A percentile compares a stretch with the other conserved stretches of the same genome.
These are phyloP conservation scores for Germaria angustata DNA, from an alignment of 2,888 invertebrate genomes.

Conservation along the genomic window DNA sequence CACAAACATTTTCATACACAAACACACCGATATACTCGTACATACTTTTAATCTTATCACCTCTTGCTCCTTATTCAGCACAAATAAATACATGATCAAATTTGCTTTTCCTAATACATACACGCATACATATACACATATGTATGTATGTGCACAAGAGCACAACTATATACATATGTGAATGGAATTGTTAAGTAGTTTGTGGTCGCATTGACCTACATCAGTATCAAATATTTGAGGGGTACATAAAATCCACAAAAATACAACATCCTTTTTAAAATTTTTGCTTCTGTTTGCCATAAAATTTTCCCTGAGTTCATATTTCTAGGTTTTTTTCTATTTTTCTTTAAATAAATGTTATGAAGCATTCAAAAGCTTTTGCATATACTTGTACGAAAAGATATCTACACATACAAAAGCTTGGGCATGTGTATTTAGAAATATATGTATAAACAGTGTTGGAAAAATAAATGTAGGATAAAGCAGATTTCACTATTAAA, in stretches of 20 bases:
- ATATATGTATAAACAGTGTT: background rate
- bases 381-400: background rate
- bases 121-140: background rate
- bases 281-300: conserved; percentile 33
- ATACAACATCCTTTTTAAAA: conserved; percentile 13
- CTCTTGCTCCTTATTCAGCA: background rate
- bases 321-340: background rate
- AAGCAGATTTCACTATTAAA: no score
- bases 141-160: background rate
- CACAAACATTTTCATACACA: no score
- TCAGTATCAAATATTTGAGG: conserved; percentile 45
- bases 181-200: conserved; percentile 55
- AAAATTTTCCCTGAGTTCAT: conserved; percentile 32
- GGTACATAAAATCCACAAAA: conserved; percentile 42
- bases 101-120: conserved; percentile 1
- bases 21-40: no score
- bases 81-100: background rate
- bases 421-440: background rate
- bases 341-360: background rate
- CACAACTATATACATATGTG: conserved; percentile 21
- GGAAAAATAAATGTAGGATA: no score
- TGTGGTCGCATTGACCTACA: conserved; percentile 61
- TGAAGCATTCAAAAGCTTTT: background rate
- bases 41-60: background rate
- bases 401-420: no score